These are phyloP conservation scores for Lepidurus apus DNA, from an alignment of 1,140 invertebrate species.

Conservation along the genomic window DNA sequence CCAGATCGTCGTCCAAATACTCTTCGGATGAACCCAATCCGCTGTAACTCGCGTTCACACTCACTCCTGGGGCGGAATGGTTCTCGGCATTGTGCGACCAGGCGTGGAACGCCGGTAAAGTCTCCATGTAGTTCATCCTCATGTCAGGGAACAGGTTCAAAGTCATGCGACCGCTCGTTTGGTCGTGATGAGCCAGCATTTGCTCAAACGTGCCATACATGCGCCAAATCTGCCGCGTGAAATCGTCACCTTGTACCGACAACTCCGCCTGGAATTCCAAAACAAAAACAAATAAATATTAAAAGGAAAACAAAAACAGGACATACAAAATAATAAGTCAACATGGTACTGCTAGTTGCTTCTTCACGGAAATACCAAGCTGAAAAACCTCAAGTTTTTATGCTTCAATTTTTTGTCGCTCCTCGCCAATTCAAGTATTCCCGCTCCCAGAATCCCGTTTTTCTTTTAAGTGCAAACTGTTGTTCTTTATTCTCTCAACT, in stretches of 20 bases:
- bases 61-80: background rate
- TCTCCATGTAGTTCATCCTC: background rate
- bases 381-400: background rate
- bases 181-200: constrained; percentile 40
- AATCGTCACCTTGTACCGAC: constrained; percentile 45
- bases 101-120: background rate
- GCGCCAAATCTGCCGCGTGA: constrained; percentile 44
- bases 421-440: background rate
- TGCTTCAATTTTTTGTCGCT: background rate
- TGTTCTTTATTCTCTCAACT: background rate
- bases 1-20: constrained; percentile 12
- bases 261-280: constrained; percentile 42
- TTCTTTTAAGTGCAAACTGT: constrained; percentile 15
- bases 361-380: constrained; percentile 1
- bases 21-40: constrained; percentile 15
- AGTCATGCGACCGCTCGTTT: constrained; percentile 28
- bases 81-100: background rate
- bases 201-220: constrained; percentile 47
- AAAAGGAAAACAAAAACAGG: background rate
- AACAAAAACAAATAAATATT: constrained; percentile 8
- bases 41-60: background rate
- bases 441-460: background rate
- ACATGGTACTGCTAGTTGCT: background rate
- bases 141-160: background rate
- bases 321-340: background rate